phyloP scores from a whole-genome alignment of 2,797 vertebrate species.

The Falco cherrug region DNA sequence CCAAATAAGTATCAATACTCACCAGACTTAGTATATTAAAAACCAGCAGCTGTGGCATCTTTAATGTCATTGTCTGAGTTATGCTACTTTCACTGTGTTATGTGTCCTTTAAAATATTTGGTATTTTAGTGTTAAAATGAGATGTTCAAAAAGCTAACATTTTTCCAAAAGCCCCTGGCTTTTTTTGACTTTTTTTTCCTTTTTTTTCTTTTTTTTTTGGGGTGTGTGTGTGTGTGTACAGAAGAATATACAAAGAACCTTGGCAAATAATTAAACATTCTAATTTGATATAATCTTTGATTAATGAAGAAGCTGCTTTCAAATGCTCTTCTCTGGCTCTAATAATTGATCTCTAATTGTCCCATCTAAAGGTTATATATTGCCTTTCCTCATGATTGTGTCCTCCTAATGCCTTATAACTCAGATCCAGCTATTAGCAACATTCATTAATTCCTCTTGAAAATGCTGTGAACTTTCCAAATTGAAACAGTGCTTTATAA shows the following conservation, averaged over 20 bases:
- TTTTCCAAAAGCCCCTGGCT: not conserved
- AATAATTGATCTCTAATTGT: constrained; percentile 71
- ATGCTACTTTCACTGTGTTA: not conserved
- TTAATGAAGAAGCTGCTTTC: constrained; percentile 59
- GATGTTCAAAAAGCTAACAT: not conserved
- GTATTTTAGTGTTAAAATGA: not conserved
- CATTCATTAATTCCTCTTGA: constrained; percentile 61
- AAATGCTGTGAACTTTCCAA: constrained; percentile 57
- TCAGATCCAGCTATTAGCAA: constrained; percentile 43
- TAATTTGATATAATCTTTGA: constrained; percentile 67
- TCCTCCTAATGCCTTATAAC: constrained; percentile 62
- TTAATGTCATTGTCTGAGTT: not conserved
- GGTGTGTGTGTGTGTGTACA: not conserved
- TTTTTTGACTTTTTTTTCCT: not conserved
- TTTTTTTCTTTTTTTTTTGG: not conserved
- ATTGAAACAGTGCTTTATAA: not conserved
- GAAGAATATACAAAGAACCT: not conserved
- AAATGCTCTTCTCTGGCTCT: constrained; percentile 36
- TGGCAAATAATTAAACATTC: constrained; percentile 62
- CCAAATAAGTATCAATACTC: not conserved
- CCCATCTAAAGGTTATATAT: constrained; percentile 69
- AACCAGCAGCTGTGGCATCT: not conserved
- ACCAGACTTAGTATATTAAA: not conserved
- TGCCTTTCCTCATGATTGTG: constrained; percentile 60
- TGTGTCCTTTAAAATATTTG: not conserved